phyloP scores from a whole-genome alignment of 2,888 invertebrate species.

The Melolontha melolontha region DNA sequence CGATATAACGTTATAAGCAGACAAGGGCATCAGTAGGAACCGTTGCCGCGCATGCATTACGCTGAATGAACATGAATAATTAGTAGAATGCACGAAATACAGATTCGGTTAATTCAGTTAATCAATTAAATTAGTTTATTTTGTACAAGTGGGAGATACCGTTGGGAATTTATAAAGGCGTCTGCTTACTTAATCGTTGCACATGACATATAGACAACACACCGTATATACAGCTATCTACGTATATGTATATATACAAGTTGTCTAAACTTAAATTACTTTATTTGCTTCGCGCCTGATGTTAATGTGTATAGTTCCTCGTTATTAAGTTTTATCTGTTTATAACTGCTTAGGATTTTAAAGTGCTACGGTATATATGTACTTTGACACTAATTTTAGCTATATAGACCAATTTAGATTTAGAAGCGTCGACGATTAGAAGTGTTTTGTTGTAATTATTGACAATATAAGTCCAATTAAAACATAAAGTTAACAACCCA shows the following conservation, averaged over 20 bases:
- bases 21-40: background rate
- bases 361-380: background rate
- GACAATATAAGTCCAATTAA: constrained; percentile 24
- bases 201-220: too few relatives aligned
- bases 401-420: constrained; percentile 5
- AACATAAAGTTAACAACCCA: constrained; percentile 20
- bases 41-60: background rate
- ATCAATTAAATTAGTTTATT: constrained; percentile 40
- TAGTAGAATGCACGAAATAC: constrained; percentile 34
- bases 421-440: constrained; percentile 16
- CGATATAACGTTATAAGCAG: constrained; percentile 1
- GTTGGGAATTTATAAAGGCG: constrained; percentile 3
- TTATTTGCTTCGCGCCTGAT: constrained; percentile 8
- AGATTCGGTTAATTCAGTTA: constrained; percentile 39
- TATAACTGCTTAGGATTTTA: constrained; percentile 26
- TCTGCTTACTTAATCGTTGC: too few relatives aligned
- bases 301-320: constrained; percentile 3
- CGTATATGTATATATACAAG: too few relatives aligned
- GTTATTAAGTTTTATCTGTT: constrained; percentile 22
- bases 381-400: constrained; percentile 15
- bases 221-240: too few relatives aligned
- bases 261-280: constrained; percentile 3
- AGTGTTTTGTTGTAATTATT: constrained; percentile 35
- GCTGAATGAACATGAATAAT: constrained; percentile 31
- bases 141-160: constrained; percentile 7